Base-by-base conservation (phyloP, 1,140 invertebrate genomes). In the Antheraea pernyi region DNA sequence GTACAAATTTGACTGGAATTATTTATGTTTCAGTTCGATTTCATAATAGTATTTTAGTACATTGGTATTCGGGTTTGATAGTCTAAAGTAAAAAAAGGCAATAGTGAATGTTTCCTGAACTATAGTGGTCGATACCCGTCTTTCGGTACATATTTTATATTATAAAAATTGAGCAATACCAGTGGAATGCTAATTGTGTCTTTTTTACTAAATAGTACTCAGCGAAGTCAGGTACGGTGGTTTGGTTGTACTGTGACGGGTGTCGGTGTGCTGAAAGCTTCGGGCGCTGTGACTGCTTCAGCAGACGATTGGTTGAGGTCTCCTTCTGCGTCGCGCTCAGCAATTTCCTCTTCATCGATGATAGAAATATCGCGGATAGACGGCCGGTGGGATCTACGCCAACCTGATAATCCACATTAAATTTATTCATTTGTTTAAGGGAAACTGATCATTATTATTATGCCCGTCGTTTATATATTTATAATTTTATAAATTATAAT, bases 311-410 rank as follows among this genome's bases (percentile, higher is more conserved):
- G 64, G 39, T 19, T 39, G 3, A 42, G 19, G 39, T 65, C 64
- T 7, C 16, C 81, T 69, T 90, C 88, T 19, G 86, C 85, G 61
- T 91, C 89, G 0, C 85, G 74, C 65, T 91, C 89, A 10, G 77
- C 87, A 0, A 85, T 48, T 30, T 95, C 94, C 74, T 95, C 95
- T 77, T 95, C 95, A 82, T 96, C 95, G 82, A 96, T 96, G 78
- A 97, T 97, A 60, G 96, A 96, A 39, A 97, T 97, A 81, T 97
- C 96, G 46, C 96, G 93, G 19, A 97, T 96, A 0, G 96, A 97
- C 0, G 96, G 96, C 62, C 96, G 92, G 78, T 96, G 94, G 22
- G 95, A 95, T 67, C 95, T 94, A 7, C 95, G 93, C 96, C 96
- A 97, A 46, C 95, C 95, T 82, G 73, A 16, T 71, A 79, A 65